Conservation (phyloP, 2,888 invertebrate species). For the Pyrrhosoma nymphula region DNA sequence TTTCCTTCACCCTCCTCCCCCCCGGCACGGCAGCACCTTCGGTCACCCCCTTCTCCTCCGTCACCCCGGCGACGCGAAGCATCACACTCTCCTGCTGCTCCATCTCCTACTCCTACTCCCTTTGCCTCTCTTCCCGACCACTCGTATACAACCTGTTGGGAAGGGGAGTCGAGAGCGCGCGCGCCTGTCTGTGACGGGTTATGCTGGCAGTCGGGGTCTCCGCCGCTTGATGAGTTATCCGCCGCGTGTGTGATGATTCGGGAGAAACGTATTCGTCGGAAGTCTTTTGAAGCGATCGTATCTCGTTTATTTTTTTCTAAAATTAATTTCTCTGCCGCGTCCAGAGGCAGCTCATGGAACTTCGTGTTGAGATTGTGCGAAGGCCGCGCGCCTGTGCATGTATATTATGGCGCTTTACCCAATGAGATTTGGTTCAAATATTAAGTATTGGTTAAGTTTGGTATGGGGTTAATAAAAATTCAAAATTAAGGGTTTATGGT, state of each 20-base stretch:
- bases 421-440: not conserved
- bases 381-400: not conserved
- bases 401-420: not conserved
- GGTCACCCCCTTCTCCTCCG: not conserved
- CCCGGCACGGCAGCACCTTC: not conserved
- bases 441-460: not conserved
- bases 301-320: not conserved
- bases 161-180: not conserved
- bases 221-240: not conserved
- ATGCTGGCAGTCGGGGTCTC: not conserved
- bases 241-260: not conserved
- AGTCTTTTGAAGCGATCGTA: constrained; percentile 4
- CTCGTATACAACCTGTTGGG: not conserved
- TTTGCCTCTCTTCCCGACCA: not conserved
- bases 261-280: constrained; percentile 16
- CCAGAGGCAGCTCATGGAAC: not conserved
- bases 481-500: too few relatives aligned
- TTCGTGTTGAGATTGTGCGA: not conserved
- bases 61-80: not conserved
- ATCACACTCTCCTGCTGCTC: not conserved
- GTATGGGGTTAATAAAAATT: too few relatives aligned
- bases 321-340: not conserved
- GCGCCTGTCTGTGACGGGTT: not conserved
- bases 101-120: not conserved
- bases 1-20: not conserved